Evolutionary conservation across 2,113 vertebrate genomes (phyloP), one percentile per base, ranked within the genome.

Genomic region (Cynopterus brachyotis): DNA sequence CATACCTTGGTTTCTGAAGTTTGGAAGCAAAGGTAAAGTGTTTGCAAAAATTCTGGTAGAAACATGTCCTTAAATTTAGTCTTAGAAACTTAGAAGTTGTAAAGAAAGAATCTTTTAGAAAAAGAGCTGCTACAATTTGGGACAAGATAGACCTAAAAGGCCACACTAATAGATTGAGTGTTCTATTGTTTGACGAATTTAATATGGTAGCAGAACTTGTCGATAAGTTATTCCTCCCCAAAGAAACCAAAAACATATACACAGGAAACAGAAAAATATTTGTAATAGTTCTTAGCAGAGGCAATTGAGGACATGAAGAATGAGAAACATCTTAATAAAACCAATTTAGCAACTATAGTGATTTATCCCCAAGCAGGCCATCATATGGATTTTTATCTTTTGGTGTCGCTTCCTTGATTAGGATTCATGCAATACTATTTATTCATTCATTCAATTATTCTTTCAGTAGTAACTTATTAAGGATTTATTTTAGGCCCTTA

Each of bases 31-130:
- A 83, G 59, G 40, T 17, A 75, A 22, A 12, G 24, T 20, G 3
- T 83, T 81, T 94, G 50, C 70, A 47, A 86, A 75, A 57, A 87
- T 92, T 87, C 45, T 67, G 37, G 20, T 55, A 72, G 81, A 82
- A 82, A 60, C 5, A 12, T n/a, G 42, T 45, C 47, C 47, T 95
- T 72, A 30, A 89, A 81, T 78, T 64, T 66, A 9, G 37, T 8
- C 28, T 92, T 89, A 30, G 42, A 86, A 82, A 70, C 26, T 91
- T 90, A 24, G 24, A 86, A 73, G 42, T 66, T 42, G 37, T 55
- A 42, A 92, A 82, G 62, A 70, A 66, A 95, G 42, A 86, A 15
- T 75, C 28, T 79, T 60, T 88, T 83, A 78, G 37, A 78, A 92
- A 93, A 96, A 17, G 50, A 93, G 22, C 11, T 60, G 67, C 42